Percentiles rank a stretch among this genome's conserved stretches.
Evolutionary conservation across 2,888 invertebrate species (phyloP).

Genomic region (Volucella inflata): DNA sequence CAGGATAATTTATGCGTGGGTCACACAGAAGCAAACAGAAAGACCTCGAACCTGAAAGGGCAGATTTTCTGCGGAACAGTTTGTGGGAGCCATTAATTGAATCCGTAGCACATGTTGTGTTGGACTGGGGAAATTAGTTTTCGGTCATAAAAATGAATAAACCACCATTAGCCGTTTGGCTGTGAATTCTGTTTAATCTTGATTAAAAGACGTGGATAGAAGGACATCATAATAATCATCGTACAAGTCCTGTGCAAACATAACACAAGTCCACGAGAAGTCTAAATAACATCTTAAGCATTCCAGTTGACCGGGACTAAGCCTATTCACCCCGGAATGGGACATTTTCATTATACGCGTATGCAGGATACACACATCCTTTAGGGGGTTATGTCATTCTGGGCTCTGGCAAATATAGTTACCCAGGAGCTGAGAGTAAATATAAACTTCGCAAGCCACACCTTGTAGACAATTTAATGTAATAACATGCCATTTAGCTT

Average conservation of each 20-base stretch:
- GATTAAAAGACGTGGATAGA: slow-evolving; percentile 27
- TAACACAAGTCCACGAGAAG: too few species aligned
- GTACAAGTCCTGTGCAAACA: too few species aligned
- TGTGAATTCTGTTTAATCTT: slow-evolving; percentile 38
- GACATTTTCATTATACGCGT: slow-evolving; percentile 14
- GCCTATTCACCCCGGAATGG: not conserved
- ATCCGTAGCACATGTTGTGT: slow-evolving; percentile 44
- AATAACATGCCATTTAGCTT: slow-evolving; percentile 19
- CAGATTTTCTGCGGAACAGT: not conserved
- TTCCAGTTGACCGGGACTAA: too few species aligned
- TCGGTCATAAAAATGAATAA: slow-evolving; percentile 59
- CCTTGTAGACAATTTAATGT: slow-evolving; percentile 19
- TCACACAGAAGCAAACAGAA: slow-evolving; percentile 22
- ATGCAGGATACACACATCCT: not conserved
- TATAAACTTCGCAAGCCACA: not conserved
- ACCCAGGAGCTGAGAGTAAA: not conserved
- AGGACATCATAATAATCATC: not conserved
- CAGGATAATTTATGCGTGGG: slow-evolving; percentile 58
- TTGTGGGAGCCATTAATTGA: slow-evolving; percentile 56
- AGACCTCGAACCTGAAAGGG: slow-evolving; percentile 2
- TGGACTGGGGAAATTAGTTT: slow-evolving; percentile 33
- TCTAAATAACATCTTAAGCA: too few species aligned
- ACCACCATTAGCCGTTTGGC: slow-evolving; percentile 49
- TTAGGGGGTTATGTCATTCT: slow-evolving; percentile 38
- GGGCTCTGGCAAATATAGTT: slow-evolving; percentile 50